Evolutionary conservation across 1,140 invertebrate species (phyloP).

Genomic region (Leptinotarsa defecta): DNA sequence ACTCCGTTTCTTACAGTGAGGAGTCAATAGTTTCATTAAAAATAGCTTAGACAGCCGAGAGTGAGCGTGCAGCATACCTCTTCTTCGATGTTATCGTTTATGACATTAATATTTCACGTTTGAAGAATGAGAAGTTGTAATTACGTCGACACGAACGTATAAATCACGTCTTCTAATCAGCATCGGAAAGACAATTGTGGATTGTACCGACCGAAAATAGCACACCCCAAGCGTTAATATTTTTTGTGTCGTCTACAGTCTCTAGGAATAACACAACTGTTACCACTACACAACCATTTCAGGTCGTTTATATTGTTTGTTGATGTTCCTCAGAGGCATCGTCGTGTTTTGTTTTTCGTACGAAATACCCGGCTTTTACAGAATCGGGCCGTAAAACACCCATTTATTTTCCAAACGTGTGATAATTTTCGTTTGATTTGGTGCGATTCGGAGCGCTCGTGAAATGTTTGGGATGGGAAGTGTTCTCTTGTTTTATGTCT

Average conservation of each 20-base stretch:
- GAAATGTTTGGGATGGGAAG: background rate
- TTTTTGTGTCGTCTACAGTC: slow-evolving; percentile 40
- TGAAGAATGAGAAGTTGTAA: slow-evolving; percentile 37
- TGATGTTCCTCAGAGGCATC: slow-evolving; percentile 30
- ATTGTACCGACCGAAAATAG: slow-evolving; percentile 37
- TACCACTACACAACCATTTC: slow-evolving; percentile 35
- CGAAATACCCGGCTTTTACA: slow-evolving; percentile 31
- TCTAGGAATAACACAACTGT: slow-evolving; percentile 45
- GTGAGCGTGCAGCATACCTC: slow-evolving; percentile 9
- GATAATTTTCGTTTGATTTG: slow-evolving; percentile 30
- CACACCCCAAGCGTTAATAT: slow-evolving; percentile 36
- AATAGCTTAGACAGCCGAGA: background rate
- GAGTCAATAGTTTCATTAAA: background rate
- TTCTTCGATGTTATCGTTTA: slow-evolving; percentile 35
- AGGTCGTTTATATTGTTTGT: slow-evolving; percentile 39
- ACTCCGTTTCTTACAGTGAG: background rate
- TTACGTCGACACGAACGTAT: slow-evolving; percentile 36
- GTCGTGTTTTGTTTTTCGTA: slow-evolving; percentile 32
- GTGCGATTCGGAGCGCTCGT: background rate
- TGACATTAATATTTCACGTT: slow-evolving; percentile 40
- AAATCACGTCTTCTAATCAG: slow-evolving; percentile 42
- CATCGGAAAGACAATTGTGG: slow-evolving; percentile 34
- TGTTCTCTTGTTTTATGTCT: background rate
- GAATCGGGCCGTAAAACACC: slow-evolving; percentile 33
- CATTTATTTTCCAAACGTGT: slow-evolving; percentile 30